Evolutionary conservation across 2,113 vertebrate genomes (phyloP), one percentile per base, ranked within the genome.

Genomic region (Lonchura striata): DNA sequence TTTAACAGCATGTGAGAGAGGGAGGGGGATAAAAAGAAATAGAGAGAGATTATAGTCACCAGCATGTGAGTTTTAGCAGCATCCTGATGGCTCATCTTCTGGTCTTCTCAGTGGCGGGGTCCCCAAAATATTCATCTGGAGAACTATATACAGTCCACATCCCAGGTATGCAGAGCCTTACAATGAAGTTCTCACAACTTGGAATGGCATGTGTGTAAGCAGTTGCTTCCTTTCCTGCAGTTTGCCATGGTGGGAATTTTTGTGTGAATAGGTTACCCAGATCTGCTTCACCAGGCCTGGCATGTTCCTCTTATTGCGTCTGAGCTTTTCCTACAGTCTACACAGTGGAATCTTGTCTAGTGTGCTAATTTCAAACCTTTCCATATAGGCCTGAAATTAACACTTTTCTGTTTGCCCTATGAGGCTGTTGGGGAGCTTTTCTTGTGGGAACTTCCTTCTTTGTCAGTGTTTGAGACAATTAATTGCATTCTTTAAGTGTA

Each of bases 161-260:
- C 13, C 21, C 1, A 0, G 8, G 4, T 44, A 35, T 44, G 39
- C 20, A 25, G 37, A 52, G 25, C 5, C 25, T 8, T 44, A 7
- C 25, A 30, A 30, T 35, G 31, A 19, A 15, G 2, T 35, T 25
- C 20, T 35, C 21, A 82, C 25, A 35, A 7, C 31, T 31, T 61
- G 19, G 37, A n/a, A 35, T 42, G 54, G 15, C 15, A 31, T 8
- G 5, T 42, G 12, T 8, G 44, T 25, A 52, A 61, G 16, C 25
- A 61, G 25, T 35, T 61, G 10, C 20, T 52, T 35, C 13, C 25
- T 42, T 61, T 71, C 31, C 56, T 44, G 16, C 56, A 61, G 11
- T 44, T 44, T 53, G 4, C 25, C 21, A 17, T 21, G 10, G 31
- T 37, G 46, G 33, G 16, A 71, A 24, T 44, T 71, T 57, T 44